These are phyloP conservation scores for Mimachlamys varia DNA, from an alignment of 2,888 invertebrate genomes.

Conservation along the genomic window DNA sequence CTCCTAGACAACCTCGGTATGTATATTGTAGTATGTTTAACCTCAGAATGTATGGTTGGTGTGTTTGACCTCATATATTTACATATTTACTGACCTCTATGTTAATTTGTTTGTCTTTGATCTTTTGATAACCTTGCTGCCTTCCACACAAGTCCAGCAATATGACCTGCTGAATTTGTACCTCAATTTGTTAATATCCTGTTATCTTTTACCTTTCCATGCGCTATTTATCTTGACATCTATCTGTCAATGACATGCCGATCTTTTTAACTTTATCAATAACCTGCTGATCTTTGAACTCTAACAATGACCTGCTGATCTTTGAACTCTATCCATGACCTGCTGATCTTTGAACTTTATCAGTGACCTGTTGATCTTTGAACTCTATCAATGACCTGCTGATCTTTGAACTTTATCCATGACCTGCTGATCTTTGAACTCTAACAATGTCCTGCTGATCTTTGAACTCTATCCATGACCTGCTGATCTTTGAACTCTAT, in stretches of 20 bases:
- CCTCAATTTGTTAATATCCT: not conserved
- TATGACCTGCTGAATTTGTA: no score
- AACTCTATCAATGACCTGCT: not conserved
- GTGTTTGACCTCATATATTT: no score
- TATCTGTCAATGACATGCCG: no score
- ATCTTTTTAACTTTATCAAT: not conserved
- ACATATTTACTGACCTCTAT: no score
- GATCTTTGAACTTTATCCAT: not conserved
- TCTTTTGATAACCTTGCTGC: no score
- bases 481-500: not conserved
- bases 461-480: not conserved
- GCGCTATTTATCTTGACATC: no score
- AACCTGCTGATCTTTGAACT: not conserved
- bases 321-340: not conserved
- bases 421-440: not conserved
- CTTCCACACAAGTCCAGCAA: no score
- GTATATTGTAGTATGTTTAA: not conserved
- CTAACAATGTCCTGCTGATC: not conserved
- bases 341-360: not conserved
- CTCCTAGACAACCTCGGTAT: conserved; percentile 90
- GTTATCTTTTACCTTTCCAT: no score
- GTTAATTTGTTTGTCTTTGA: no score
- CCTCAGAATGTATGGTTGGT: not conserved
- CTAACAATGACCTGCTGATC: not conserved
- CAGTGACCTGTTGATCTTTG: not conserved